Percentiles rank a stretch among this genome's conserved stretches.
Conservation (phyloP, 2,888 invertebrate species). For the Lasioglossum zephyrum region DNA sequence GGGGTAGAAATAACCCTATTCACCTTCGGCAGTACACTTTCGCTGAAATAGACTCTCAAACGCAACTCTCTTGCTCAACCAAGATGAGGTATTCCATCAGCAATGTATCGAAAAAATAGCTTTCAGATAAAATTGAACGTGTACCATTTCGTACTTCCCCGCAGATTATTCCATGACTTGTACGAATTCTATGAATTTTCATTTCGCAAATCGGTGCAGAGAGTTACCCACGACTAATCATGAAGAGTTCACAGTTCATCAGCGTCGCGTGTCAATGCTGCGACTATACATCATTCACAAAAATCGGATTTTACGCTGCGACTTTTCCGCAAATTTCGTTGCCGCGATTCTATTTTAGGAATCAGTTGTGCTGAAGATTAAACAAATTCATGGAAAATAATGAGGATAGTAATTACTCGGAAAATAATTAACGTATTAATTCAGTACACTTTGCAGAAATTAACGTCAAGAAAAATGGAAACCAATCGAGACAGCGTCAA, state of each 20-base stretch:
- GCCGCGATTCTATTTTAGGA: not conserved
- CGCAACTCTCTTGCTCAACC: not conserved
- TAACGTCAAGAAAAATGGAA: not conserved
- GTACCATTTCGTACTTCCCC: not conserved
- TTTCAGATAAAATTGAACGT: not conserved
- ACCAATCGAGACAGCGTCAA: rapidly evolving
- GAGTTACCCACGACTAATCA: not conserved
- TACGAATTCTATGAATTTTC: no score
- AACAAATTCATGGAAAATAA: not conserved
- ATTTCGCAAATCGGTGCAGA: not conserved
- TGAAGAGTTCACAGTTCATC: not conserved
- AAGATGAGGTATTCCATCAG: not conserved
- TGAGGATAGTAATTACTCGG: no score
- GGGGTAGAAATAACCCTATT: not conserved
- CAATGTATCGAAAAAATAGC: not conserved
- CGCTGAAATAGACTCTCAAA: not conserved
- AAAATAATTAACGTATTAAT: no score
- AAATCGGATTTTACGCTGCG: not conserved
- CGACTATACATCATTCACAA: not conserved
- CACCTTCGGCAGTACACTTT: not conserved
- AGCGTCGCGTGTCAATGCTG: not conserved
- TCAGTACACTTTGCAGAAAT: not conserved
- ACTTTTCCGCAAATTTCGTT: not conserved
- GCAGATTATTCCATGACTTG: not conserved
- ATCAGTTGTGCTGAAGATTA: no score